Base-by-base conservation (phyloP, 2,888 invertebrate genomes). In the Ectobius pallidus region DNA sequence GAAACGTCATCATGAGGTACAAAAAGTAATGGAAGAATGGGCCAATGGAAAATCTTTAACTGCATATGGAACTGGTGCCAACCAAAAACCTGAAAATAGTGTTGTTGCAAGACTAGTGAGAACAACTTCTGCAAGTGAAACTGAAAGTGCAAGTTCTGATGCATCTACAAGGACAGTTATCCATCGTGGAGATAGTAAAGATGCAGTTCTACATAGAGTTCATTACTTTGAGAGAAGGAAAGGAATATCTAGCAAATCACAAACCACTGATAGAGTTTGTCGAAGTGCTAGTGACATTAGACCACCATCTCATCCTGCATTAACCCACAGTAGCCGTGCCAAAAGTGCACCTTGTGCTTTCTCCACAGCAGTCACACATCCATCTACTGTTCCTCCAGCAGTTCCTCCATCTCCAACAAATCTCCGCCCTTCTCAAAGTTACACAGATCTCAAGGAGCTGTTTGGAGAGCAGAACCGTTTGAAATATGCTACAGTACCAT, bases 361-460 rank as follows among this genome's bases (percentile, higher is more conserved):
- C 42, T n/a, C 69, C 25, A 73, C 65, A 1, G 39, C 63, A n/a
- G 63, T 63, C 0, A 49, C 58, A 20, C 14, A 30, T 4, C 46
- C 46, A 46, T n/a, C n/a, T 18, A 9, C 61, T 9, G 18, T 30
- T 32, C n/a, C 39, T 39, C 25, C 58, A n/a, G 25, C 22, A 11
- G 32, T 58, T 11, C 44, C 27, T 11, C 32, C 61, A 25, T 25
- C 49, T 39, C 32, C 58, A 18, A 20, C 16, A 9, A 49, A n/a
- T 18, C 70, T 73, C 14, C 61, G 55, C 6, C 85, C 87, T 62
- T 90, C 91, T 0, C 90, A 89, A 77, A 92, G 92, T 0, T 90
- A 89, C 79, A 87, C 93, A 39, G 90, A 93, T 82, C 83, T 94
- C 71, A 92, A 92, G 79, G 94, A 94, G 77, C 84, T 93, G n/a